Conservation (phyloP, 2,113 vertebrate genomes). For the Atherinomorus stipes region DNA sequence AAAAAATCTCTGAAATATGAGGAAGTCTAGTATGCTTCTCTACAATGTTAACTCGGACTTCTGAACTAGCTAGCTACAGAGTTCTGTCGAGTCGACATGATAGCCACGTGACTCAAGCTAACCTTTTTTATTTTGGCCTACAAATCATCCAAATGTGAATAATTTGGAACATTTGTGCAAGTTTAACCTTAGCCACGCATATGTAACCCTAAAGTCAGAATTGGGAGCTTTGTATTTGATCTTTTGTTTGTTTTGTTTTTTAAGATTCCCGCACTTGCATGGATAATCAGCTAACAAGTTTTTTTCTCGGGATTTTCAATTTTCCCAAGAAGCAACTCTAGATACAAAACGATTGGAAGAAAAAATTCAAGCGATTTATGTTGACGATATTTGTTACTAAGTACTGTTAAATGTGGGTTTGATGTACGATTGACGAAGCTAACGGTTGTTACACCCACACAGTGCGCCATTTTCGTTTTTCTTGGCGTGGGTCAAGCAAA, state of each 20-base stretch:
- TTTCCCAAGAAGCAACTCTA: too few relatives aligned
- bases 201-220: not conserved
- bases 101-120: not conserved
- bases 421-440: not conserved
- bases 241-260: not conserved
- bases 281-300: too few relatives aligned
- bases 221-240: not conserved
- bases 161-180: not conserved
- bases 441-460: not conserved
- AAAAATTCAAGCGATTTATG: not conserved
- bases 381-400: not conserved
- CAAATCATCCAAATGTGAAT: too few relatives aligned
- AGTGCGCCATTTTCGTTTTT: conserved; percentile 44
- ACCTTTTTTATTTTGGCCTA: too few relatives aligned
- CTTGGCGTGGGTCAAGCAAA: not conserved
- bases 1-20: not conserved
- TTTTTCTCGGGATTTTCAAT: too few relatives aligned
- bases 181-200: not conserved
- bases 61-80: not conserved
- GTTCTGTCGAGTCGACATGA: too few relatives aligned
- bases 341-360: too few relatives aligned
- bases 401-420: not conserved
- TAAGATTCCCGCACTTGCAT: not conserved
- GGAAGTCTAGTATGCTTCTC: not conserved
- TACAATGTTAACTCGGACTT: not conserved